A percentile compares a stretch with the other conserved stretches of the same genome.
Evolutionary conservation across 2,888 invertebrate genomes (phyloP).

Genomic region (Diarsia dahlii): DNA sequence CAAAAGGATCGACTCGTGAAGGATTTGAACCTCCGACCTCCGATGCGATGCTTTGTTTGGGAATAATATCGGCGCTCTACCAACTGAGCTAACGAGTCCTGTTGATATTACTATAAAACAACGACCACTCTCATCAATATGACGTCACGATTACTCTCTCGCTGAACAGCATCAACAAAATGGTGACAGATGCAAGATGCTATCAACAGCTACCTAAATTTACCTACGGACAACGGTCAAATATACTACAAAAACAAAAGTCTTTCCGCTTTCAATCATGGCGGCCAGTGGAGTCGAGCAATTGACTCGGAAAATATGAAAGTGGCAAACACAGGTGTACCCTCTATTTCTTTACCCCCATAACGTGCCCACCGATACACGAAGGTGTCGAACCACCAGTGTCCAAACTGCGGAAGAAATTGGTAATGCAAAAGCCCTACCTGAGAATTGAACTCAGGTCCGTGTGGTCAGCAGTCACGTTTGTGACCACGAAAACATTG

Average conservation of each 20-base stretch:
- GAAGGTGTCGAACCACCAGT: not conserved
- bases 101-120: not conserved
- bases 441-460: not conserved
- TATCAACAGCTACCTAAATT: not conserved
- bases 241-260: not conserved
- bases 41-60: not conserved
- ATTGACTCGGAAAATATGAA: no score
- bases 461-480: not conserved
- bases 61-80: not conserved
- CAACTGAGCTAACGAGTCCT: not conserved
- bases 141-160: not conserved
- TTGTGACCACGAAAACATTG: not conserved
- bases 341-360: not conserved
- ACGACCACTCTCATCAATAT: not conserved
- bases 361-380: not conserved
- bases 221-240: not conserved
- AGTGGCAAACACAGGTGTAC: no score
- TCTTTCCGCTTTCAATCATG: not conserved
- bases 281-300: not conserved
- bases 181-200: not conserved
- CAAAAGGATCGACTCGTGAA: not conserved
- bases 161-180: not conserved
- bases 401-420: not conserved
- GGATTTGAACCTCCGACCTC: not conserved
- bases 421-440: not conserved